phyloP scores from a whole-genome alignment of 2,113 vertebrate species.

The Hylia prasina region DNA sequence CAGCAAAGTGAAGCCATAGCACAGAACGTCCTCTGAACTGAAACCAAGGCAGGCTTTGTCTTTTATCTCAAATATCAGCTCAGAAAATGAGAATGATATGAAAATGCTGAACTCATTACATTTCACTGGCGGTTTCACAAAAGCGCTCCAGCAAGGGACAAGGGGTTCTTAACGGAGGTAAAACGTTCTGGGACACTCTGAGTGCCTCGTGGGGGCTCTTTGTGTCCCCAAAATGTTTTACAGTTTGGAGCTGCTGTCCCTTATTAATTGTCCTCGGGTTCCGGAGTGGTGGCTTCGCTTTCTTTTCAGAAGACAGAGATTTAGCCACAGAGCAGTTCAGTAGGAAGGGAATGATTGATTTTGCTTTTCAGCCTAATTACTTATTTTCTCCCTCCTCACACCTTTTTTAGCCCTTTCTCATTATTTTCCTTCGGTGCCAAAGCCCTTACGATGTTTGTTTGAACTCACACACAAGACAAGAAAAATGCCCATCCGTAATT shows the following conservation, averaged over 20 bases:
- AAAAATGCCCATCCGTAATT: neutral
- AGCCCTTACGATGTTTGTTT: neutral
- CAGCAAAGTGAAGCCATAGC: conserved; percentile 74
- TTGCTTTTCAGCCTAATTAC: neutral
- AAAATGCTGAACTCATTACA: conserved; percentile 57
- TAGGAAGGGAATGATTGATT: neutral
- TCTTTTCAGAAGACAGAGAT: neutral
- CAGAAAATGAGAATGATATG: conserved; percentile 66
- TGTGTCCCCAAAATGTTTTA: neutral
- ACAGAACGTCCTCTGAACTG: conserved; percentile 73
- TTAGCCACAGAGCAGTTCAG: neutral
- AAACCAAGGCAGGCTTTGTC: conserved; percentile 78
- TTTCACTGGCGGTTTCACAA: conserved; percentile 32
- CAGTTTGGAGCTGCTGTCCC: neutral
- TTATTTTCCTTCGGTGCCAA: neutral
- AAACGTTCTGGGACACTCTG: neutral
- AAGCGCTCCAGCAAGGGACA: neutral
- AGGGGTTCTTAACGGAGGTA: neutral
- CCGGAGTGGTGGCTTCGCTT: neutral
- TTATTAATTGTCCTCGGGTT: neutral
- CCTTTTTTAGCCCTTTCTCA: neutral
- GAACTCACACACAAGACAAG: neutral
- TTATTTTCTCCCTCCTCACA: neutral
- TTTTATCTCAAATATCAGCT: conserved; percentile 75
- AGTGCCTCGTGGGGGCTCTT: neutral